Base-by-base conservation (phyloP, 2,113 vertebrate genomes). In the Dendrocopos noguchii region DNA sequence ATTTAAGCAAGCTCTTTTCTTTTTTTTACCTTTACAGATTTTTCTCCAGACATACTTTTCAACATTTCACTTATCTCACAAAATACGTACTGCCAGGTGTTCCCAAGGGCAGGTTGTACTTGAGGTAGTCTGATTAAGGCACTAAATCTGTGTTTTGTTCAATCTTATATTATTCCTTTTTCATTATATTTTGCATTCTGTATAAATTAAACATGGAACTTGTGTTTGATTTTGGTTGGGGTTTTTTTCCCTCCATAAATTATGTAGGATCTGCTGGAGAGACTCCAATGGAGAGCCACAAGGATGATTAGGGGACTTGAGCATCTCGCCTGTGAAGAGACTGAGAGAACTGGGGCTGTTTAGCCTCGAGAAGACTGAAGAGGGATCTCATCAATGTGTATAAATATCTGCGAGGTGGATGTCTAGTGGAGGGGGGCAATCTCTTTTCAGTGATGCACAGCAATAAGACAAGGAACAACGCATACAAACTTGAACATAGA, bases 201-300 rank as follows among this genome's bases (percentile, higher is more conserved):
- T 61, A 47, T 57, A 52, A 52, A 60, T 42, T 75, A 65, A 80
- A 44, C 4, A 33, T 5, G 10, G 7, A 72, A 53, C 79, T 64
- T 29, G 4, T 0, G 6, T 1, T 15, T 42, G 6, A 1, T 9
- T 56, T 52, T 12, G 22, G 14, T 75, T 27, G 18, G 65, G 12
- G 34, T 44, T 33, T 13, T 6, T 6, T 52, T 33, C 6, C 13
- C 39, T 13, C 33, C 29, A 4, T 36, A 84, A 80, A 6, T 72
- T 75, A 79, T 42, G 10, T 33, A 80, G 0, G 6, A 12, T 27
- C 42, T 44, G 42, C 14, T 44, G 19, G 42, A 44, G 15, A 44
- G 42, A 44, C 42, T 44, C 42, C 42, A 44, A 44, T 15, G 42
- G 42, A 44, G 42, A 44, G 42, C 42, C 14, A 44, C 42, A 44